phyloP scores from a whole-genome alignment of 2,888 invertebrate genomes.

The Spatulosminthurus flaviceps region DNA sequence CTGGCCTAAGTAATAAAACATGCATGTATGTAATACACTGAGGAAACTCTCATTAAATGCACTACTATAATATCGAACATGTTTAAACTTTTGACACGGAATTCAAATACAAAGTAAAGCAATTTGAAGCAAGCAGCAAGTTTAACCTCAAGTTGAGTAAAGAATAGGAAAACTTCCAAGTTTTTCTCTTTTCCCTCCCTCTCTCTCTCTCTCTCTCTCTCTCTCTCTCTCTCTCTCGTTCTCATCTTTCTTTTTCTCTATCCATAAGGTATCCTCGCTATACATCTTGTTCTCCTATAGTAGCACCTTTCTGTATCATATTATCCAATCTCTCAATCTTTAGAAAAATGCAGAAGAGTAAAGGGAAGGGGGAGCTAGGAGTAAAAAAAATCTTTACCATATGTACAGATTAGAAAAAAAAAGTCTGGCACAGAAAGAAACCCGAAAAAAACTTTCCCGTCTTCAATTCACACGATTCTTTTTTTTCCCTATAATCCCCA shows the following conservation, averaged over 20 bases:
- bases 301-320: neutral
- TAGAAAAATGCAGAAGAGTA: neutral
- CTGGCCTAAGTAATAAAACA: too few relatives aligned
- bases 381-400: neutral
- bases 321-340: conserved; percentile 14
- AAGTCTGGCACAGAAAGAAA: too few relatives aligned
- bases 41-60: too few relatives aligned
- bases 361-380: neutral
- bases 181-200: neutral
- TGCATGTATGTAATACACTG: too few relatives aligned
- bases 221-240: too few relatives aligned
- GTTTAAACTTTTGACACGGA: conserved; percentile 7
- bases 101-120: conserved; percentile 18
- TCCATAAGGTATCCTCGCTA: neutral
- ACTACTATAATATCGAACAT: neutral
- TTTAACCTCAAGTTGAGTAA: conserved; percentile 3
- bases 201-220: too few relatives aligned
- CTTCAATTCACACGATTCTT: conserved; percentile 14
- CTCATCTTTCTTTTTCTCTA: too few relatives aligned
- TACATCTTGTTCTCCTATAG: neutral
- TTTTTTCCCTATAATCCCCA: neutral
- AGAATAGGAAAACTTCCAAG: conserved; percentile 18
- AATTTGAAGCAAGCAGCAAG: conserved; percentile 6
- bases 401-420: too few relatives aligned
- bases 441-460: neutral